These are phyloP conservation scores for Machimus rusticus DNA, from an alignment of 2,888 invertebrate genomes.

Conservation along the genomic window DNA sequence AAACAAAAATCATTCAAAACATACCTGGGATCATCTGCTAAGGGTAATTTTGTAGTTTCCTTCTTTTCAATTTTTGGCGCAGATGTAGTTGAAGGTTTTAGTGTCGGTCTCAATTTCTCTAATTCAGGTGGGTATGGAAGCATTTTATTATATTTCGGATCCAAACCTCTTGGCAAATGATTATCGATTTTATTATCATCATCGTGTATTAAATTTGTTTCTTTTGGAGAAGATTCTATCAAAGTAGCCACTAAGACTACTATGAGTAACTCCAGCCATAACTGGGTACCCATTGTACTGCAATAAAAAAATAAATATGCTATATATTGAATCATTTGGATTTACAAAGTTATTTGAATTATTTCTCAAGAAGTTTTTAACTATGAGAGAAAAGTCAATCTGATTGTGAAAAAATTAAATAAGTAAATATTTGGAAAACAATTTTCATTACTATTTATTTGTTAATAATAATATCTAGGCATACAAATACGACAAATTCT, in stretches of 20 bases:
- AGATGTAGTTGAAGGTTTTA: neutral
- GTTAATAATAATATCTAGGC: too few relatives aligned
- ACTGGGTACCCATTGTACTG: slow-evolving; percentile 59
- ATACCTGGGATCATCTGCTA: slow-evolving; percentile 51
- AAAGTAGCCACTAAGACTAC: slow-evolving; percentile 54
- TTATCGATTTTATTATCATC: slow-evolving; percentile 47
- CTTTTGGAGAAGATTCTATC: slow-evolving; percentile 50
- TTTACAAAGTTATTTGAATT: neutral
- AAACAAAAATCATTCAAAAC: neutral
- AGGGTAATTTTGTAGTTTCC: slow-evolving; percentile 51
- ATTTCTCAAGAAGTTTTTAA: too few relatives aligned
- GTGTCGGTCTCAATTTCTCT: slow-evolving; percentile 51
- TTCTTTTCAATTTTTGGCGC: slow-evolving; percentile 47
- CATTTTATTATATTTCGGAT: slow-evolving; percentile 52
- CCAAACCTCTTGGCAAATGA: slow-evolving; percentile 41
- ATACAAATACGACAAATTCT: too few relatives aligned
- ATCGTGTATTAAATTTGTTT: slow-evolving; percentile 53
- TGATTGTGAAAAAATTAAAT: too few relatives aligned
- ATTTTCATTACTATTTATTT: too few relatives aligned
- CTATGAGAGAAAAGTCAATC: too few relatives aligned
- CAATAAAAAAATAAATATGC: neutral
- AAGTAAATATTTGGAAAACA: too few relatives aligned
- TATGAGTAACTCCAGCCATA: slow-evolving; percentile 60
- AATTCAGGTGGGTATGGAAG: slow-evolving; percentile 48
- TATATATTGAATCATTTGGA: neutral